These are phyloP conservation scores for Rhabdomys dilectus DNA, from an alignment of 2,113 vertebrate species.

Conservation along the genomic window DNA sequence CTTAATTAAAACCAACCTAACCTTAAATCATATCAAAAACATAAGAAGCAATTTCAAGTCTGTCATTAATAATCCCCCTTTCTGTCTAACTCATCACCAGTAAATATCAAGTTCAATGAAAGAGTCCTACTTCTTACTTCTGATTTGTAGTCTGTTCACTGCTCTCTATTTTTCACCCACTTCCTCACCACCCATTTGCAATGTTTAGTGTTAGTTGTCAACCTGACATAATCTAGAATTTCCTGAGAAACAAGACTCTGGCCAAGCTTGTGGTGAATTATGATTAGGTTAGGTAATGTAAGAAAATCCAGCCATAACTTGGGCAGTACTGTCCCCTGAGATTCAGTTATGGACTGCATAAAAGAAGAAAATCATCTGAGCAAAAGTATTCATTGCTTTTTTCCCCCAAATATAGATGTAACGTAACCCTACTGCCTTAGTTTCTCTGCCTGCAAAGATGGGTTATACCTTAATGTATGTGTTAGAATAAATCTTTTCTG, in stretches of 20 bases:
- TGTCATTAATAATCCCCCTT: not conserved
- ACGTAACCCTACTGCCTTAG: not conserved
- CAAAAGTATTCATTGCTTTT: not conserved
- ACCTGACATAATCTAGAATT: not conserved
- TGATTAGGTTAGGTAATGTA: not conserved
- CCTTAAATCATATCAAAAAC: not conserved
- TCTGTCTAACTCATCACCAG: not conserved
- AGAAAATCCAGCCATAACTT: not conserved
- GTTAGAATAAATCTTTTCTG: not conserved
- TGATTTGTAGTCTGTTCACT: not conserved
- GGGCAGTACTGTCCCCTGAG: not conserved
- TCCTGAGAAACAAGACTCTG: not conserved
- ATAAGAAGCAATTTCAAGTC: not conserved
- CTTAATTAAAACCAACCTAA: not conserved
- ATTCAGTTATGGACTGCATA: not conserved
- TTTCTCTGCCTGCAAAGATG: not conserved
- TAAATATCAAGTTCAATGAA: not conserved
- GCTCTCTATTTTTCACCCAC: not conserved
- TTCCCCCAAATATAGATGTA: not conserved
- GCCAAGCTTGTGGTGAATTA: not conserved
- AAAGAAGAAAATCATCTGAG: not conserved
- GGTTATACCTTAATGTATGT: not conserved
- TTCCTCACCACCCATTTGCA: not conserved
- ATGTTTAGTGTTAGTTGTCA: not conserved
- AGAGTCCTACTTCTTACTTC: constrained; percentile 9